Evolutionary conservation across 1,140 invertebrate genomes (phyloP), one percentile per base, ranked within the genome.

Genomic region (Proales similis): DNA sequence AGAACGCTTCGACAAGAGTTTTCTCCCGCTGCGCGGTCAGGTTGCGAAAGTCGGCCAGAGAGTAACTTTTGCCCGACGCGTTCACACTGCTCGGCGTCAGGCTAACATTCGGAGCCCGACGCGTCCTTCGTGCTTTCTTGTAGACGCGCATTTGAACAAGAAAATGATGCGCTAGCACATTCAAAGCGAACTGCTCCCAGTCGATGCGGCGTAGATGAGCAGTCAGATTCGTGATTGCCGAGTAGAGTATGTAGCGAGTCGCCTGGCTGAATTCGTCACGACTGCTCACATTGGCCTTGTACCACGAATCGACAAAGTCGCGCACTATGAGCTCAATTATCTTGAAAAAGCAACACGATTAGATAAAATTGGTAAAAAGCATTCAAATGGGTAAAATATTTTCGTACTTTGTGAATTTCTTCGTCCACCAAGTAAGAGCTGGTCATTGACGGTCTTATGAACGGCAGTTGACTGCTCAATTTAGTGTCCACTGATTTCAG

Each of bases 1-100:
- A 93, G 73, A 92, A 92, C 69, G 84, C 14, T 17, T 57, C 51
- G 9, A 57, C 36, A 19, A 57, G 45, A 26, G 20, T 57, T n/a
- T 20, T 36, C 12, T 27, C 20, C 6, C n/a, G n/a, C n/a, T n/a
- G n/a, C n/a, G n/a, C n/a, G n/a, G n/a, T n/a, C n/a, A n/a, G n/a
- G n/a, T n/a, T n/a, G n/a, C n/a, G n/a, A n/a, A n/a, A n/a, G n/a
- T n/a, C n/a, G n/a, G n/a, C n/a, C n/a, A n/a, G n/a, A n/a, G n/a
- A n/a, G n/a, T n/a, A n/a, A n/a, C n/a, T n/a, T n/a, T n/a, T n/a
- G n/a, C n/a, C n/a, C n/a, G n/a, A n/a, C n/a, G n/a, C n/a, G n/a
- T n/a, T n/a, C n/a, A n/a, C n/a, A n/a, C n/a, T n/a, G n/a, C n/a
- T n/a, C n/a, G n/a, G n/a, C n/a, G n/a, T n/a, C n/a, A n/a, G n/a